Conservation (phyloP, 2,888 invertebrate genomes). For the Endomychus coccineus region DNA sequence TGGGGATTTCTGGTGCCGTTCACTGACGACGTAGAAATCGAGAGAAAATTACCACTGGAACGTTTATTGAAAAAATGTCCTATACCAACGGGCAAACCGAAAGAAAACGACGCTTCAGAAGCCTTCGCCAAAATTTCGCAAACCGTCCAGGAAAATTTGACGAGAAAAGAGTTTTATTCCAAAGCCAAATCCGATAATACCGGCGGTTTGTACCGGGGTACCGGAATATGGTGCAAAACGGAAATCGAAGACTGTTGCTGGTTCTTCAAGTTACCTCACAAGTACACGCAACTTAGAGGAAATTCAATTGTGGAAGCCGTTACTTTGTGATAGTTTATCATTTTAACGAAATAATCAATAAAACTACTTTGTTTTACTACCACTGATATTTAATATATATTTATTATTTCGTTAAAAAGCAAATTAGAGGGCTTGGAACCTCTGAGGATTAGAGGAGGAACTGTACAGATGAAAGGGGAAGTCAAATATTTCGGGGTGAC, state of each 20-base stretch:
- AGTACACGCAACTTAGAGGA: no score
- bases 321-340: no score
- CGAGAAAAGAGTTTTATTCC: constrained; percentile 55
- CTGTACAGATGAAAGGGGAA: no score
- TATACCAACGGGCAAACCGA: constrained; percentile 44
- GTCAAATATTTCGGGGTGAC: no score
- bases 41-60: constrained; percentile 51
- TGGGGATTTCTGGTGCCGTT: constrained; percentile 94
- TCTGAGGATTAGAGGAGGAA: no score
- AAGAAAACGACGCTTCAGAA: constrained; percentile 39
- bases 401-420: no score
- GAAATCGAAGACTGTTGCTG: constrained; percentile 65
- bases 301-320: no score
- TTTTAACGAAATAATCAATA: no score
- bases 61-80: constrained; percentile 59
- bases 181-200: constrained; percentile 49
- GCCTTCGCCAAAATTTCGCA: constrained; percentile 50
- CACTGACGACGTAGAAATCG: constrained; percentile 42
- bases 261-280: constrained; percentile 77
- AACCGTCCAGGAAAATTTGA: constrained; percentile 54
- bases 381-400: no score
- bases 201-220: constrained; percentile 57
- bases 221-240: constrained; percentile 66
- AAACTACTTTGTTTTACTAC: no score
- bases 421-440: no score